These are phyloP conservation scores for Sminthurides aquaticus DNA, from an alignment of 2,888 invertebrate species.

Conservation along the genomic window DNA sequence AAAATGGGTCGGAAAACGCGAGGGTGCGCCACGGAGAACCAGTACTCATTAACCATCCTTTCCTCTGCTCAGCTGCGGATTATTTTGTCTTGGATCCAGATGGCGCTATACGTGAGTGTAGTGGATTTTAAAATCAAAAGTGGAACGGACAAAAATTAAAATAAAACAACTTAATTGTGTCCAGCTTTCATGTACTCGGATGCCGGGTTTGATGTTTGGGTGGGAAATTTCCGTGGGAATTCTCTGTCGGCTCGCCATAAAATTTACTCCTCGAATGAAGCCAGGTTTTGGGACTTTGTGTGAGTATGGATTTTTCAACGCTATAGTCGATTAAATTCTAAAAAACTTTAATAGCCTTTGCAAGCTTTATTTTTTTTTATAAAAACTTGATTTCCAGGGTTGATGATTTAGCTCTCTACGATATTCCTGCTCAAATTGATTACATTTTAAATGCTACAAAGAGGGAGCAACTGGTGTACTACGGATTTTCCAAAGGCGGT, in stretches of 20 bases:
- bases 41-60: background rate
- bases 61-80: background rate
- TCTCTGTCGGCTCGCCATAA: too few relatives aligned
- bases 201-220: slow-evolving; percentile 1
- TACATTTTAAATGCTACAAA: background rate
- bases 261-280: background rate
- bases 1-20: background rate
- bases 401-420: too few relatives aligned
- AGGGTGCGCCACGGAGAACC: background rate
- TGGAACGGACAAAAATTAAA: too few relatives aligned
- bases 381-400: too few relatives aligned
- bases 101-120: background rate
- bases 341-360: too few relatives aligned
- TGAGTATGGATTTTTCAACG: too few relatives aligned
- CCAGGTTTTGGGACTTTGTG: background rate
- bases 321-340: too few relatives aligned
- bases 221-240: background rate
- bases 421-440: background rate
- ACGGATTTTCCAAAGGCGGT: background rate
- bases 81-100: background rate
- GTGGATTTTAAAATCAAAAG: too few relatives aligned
- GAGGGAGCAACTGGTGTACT: background rate
- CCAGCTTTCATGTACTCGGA: background rate
- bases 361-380: too few relatives aligned
- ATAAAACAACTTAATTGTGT: too few relatives aligned